phyloP scores from a whole-genome alignment of 2,113 vertebrate species.

The Pelecanus crispus region DNA sequence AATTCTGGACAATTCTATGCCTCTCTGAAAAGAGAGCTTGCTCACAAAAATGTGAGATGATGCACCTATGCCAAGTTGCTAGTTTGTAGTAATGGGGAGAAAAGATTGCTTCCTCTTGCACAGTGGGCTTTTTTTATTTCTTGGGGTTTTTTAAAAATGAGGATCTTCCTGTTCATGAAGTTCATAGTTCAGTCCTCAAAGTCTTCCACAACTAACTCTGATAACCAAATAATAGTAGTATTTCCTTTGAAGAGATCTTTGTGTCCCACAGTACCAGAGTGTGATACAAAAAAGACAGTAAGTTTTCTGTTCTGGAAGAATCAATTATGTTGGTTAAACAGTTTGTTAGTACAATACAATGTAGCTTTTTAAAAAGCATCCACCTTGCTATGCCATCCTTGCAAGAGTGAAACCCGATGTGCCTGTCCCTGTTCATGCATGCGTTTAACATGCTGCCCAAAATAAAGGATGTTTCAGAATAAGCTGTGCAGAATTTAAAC shows the following conservation, averaged over 20 bases:
- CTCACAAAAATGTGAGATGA: neutral
- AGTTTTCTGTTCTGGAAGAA: neutral
- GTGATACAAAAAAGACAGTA: neutral
- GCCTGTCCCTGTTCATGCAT: neutral
- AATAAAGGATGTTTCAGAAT: neutral
- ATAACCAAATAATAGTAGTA: neutral
- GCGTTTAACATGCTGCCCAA: neutral
- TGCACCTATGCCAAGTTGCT: neutral
- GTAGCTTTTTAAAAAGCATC: neutral
- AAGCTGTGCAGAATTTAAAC: neutral
- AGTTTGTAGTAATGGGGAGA: fast-evolving
- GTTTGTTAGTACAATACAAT: neutral
- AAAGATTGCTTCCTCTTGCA: neutral
- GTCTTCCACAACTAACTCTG: neutral
- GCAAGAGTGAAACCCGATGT: neutral
- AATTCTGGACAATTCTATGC: neutral
- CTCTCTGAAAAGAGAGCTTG: neutral
- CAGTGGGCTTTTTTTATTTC: neutral
- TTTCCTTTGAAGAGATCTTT: neutral
- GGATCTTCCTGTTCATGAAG: neutral
- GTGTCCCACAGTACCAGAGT: fast-evolving
- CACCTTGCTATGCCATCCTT: neutral
- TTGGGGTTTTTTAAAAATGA: neutral
- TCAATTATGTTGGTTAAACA: neutral
- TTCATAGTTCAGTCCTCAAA: neutral